phyloP scores from a whole-genome alignment of 2,113 vertebrate species.

The Oreochromis tanganicae region DNA sequence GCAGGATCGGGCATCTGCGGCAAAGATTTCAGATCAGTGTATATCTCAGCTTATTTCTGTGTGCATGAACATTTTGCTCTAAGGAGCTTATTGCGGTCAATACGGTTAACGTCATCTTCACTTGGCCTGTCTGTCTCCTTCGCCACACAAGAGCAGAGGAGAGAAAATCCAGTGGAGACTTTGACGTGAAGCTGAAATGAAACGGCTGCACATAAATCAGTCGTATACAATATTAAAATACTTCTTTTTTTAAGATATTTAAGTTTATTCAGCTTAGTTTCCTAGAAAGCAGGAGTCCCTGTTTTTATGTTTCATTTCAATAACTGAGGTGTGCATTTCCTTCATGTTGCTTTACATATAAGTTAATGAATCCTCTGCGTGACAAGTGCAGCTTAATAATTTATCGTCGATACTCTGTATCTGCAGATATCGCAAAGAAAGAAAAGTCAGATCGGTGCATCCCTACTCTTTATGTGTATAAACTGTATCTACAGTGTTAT shows the following conservation, averaged over 20 bases:
- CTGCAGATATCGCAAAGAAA: not conserved
- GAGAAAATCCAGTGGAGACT: not conserved
- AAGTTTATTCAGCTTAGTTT: not conserved
- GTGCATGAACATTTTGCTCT: not conserved
- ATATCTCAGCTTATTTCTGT: not conserved
- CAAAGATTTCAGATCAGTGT: not conserved
- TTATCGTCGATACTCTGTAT: not conserved
- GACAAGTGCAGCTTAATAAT: not conserved
- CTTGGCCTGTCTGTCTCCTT: not conserved
- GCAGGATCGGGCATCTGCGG: not conserved
- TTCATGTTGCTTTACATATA: not conserved
- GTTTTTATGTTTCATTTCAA: not conserved
- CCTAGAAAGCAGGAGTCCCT: not conserved
- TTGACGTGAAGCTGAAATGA: not conserved
- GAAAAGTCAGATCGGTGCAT: not conserved
- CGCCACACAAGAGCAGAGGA: not conserved
- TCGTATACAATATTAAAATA: not conserved
- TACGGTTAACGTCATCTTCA: not conserved
- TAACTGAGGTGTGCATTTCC: not conserved
- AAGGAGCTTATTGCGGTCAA: not conserved
- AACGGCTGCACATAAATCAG: not conserved
- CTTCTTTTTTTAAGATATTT: not conserved
- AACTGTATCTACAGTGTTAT: slow-evolving; percentile 35
- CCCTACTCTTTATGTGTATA: slow-evolving; percentile 13
- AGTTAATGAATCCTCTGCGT: not conserved